These are phyloP conservation scores for Poeciliopsis turneri DNA, from an alignment of 2,797 vertebrate genomes.

Conservation along the genomic window DNA sequence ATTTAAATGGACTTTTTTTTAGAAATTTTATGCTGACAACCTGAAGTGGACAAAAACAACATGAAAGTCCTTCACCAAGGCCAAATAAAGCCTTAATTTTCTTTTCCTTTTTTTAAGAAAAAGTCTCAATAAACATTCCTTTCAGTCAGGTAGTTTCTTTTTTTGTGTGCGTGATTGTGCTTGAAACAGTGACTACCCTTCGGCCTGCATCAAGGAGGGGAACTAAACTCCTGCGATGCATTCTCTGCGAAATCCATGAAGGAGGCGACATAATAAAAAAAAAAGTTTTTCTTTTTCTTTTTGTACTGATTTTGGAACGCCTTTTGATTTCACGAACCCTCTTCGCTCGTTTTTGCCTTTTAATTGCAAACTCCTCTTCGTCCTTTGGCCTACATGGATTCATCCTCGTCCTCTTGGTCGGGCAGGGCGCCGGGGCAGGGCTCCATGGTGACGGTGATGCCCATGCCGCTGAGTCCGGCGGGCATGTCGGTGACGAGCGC, in stretches of 20 bases:
- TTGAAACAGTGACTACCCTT: neutral
- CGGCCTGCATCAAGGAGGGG: neutral
- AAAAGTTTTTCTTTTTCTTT: no score
- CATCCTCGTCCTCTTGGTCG: constrained; percentile 70
- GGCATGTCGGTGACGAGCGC: constrained; percentile 77
- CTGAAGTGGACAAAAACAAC: constrained; percentile 8
- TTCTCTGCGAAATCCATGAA: neutral
- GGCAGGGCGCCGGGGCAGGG: constrained; percentile 82
- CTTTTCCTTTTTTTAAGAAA: neutral
- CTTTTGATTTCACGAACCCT: constrained; percentile 12
- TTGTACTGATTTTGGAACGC: constrained; percentile 11
- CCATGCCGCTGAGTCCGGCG: constrained; percentile 83
- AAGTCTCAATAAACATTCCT: neutral
- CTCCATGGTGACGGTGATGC: constrained; percentile 88
- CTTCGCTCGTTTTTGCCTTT: neutral
- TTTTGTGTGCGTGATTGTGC: constrained; percentile 2
- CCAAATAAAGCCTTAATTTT: neutral
- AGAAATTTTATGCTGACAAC: neutral
- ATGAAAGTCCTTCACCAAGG: neutral
- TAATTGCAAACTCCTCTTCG: neutral
- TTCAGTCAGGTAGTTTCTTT: constrained; percentile 1
- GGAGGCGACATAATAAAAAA: neutral
- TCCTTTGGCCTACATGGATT: constrained; percentile 32
- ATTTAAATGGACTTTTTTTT: neutral
- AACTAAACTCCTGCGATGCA: neutral